These are phyloP conservation scores for Theretra japonica DNA, from an alignment of 2,888 invertebrate species.

Conservation along the genomic window DNA sequence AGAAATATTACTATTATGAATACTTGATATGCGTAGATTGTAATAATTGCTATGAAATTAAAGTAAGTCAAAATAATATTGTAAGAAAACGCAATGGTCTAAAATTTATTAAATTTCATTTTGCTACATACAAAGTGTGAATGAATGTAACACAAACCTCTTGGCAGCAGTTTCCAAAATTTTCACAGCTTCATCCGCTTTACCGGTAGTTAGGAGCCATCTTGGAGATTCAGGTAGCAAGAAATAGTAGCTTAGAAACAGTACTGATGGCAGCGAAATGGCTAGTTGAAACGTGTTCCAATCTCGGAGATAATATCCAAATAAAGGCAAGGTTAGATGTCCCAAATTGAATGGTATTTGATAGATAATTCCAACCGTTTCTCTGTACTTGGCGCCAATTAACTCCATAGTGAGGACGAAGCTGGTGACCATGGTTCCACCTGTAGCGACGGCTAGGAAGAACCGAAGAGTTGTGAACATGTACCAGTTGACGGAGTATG, in stretches of 20 bases:
- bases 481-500: constrained; percentile 87
- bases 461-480: constrained; percentile 89
- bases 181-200: constrained; percentile 85
- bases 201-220: constrained; percentile 90
- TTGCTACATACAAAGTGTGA: neutral
- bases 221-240: constrained; percentile 92
- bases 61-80: neutral
- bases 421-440: constrained; percentile 93
- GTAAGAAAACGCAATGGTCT: neutral
- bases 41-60: neutral
- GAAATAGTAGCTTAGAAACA: constrained; percentile 89
- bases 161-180: constrained; percentile 88
- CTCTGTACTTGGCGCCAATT: constrained; percentile 85
- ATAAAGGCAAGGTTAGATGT: constrained; percentile 86
- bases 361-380: constrained; percentile 89
- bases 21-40: neutral
- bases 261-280: constrained; percentile 85
- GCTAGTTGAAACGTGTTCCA: constrained; percentile 89
- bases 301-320: constrained; percentile 87
- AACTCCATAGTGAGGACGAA: constrained; percentile 89
- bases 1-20: neutral
- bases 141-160: constrained; percentile 50
- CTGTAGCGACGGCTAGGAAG: constrained; percentile 90
- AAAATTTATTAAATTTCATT: neutral
- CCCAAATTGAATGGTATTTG: constrained; percentile 89